A percentile compares a stretch with the other conserved stretches of the same genome.
Evolutionary conservation across 2,888 invertebrate species (phyloP).

Genomic region (Idaea aversata): DNA sequence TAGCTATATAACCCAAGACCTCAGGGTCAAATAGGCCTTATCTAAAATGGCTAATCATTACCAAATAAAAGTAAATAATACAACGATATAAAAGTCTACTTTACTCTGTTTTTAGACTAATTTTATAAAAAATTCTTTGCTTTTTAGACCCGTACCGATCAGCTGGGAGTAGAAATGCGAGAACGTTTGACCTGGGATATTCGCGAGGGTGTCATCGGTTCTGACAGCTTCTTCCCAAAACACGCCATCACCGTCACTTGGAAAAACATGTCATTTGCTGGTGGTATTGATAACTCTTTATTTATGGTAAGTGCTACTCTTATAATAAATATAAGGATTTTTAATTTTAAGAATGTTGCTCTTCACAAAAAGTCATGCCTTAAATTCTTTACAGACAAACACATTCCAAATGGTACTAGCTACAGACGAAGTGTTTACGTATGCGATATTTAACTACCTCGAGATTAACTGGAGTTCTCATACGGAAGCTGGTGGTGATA

Average conservation of each 20-base stretch:
- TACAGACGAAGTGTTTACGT: conserved; percentile 96
- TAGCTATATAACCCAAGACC: too few relatives aligned
- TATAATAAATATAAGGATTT: neutral
- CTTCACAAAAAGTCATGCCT: neutral
- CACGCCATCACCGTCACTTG: conserved; percentile 95
- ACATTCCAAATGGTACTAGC: conserved; percentile 97
- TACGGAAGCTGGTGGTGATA: conserved; percentile 95
- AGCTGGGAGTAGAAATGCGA: conserved; percentile 91
- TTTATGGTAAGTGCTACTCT: conserved; percentile 77
- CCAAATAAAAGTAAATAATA: too few relatives aligned
- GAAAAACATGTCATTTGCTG: conserved; percentile 97
- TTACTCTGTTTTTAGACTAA: too few relatives aligned
- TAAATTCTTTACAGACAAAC: conserved; percentile 85
- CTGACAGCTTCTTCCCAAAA: conserved; percentile 94
- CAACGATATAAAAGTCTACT: too few relatives aligned
- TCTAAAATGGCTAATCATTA: too few relatives aligned
- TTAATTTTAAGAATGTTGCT: neutral
- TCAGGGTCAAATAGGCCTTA: too few relatives aligned
- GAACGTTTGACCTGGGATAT: conserved; percentile 94
- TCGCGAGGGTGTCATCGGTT: conserved; percentile 93
- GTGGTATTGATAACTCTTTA: conserved; percentile 90
- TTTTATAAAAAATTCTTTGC: conserved; percentile 6
- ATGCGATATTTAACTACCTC: conserved; percentile 96
- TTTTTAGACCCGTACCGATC: conserved; percentile 84
- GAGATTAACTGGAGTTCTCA: conserved; percentile 94